phyloP scores from a whole-genome alignment of 2,797 vertebrate species.

The Sebastes matsubarae region DNA sequence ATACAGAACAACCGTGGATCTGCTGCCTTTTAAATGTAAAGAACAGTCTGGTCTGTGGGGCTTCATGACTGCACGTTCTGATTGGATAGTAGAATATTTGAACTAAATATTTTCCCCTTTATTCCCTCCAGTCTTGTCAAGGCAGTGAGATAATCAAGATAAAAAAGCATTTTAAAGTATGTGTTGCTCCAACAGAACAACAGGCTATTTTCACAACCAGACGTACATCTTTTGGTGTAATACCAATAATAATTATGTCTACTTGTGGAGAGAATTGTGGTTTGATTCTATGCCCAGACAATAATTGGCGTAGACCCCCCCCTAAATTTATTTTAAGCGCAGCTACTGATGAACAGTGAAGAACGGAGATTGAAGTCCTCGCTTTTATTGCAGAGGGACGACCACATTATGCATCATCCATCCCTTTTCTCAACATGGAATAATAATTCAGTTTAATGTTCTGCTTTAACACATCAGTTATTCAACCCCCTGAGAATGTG shows the following conservation, averaged over 20 bases:
- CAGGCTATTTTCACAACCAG: neutral
- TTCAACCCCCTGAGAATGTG: neutral
- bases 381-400: neutral
- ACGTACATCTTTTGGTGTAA: neutral
- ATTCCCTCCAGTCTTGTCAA: neutral
- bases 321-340: neutral
- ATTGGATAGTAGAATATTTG: neutral
- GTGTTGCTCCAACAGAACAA: neutral
- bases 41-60: neutral
- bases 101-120: neutral
- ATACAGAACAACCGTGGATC: neutral
- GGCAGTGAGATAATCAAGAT: neutral
- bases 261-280: constrained; percentile 1
- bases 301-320: neutral
- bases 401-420: too few relatives aligned
- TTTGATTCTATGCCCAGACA: constrained; percentile 29
- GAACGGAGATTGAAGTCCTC: neutral
- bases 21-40: constrained; percentile 1
- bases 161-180: neutral
- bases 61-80: neutral
- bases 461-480: neutral
- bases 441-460: neutral
- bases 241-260: constrained; percentile 16
- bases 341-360: neutral
- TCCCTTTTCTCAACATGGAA: neutral